Base-by-base conservation (phyloP, 2,888 invertebrate genomes). In the Belgica antarctica region DNA sequence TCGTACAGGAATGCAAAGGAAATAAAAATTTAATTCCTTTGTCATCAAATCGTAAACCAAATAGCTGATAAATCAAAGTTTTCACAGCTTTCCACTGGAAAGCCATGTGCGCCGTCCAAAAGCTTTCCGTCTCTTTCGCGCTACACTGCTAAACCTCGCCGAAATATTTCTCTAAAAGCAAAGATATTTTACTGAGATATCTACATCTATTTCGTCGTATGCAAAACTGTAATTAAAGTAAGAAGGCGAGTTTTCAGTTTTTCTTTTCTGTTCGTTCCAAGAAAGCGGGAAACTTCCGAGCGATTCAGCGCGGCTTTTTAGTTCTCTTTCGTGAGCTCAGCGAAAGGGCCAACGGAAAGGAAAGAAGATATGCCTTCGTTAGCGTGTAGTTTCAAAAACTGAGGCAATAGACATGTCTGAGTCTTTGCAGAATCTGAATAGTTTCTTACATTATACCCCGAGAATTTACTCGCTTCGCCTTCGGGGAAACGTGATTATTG, bases 41-140 rank as follows among this genome's bases (percentile, higher is more conserved):
- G n/a, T n/a, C n/a, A n/a, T n/a, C n/a, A n/a, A n/a, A n/a, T n/a
- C n/a, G n/a, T n/a, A n/a, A n/a, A n/a, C n/a, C n/a, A n/a, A n/a
- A n/a, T n/a, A n/a, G n/a, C n/a, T n/a, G n/a, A n/a, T n/a, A n/a
- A n/a, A n/a, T n/a, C n/a, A n/a, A n/a, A n/a, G n/a, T n/a, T n/a
- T n/a, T n/a, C n/a, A n/a, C n/a, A n/a, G n/a, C n/a, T n/a, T 59
- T 19, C 19, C 59, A 59, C 25, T 59, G 59, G 59, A 59, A 59
- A 27, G 27, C 59, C 59, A 59, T 27, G 59, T 59, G 59, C 59
- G 25, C n/a, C 27, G 52, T 4, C 7, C 17, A 5, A 27, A 59
- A 1, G 5, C 25, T 3, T 52, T 19, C 22, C 15, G 22, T 59
- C 59, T 25, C 25, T 8, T 24, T 59, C 59, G 12, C 24, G 10